A percentile compares a stretch with the other conserved stretches of the same genome.
phyloP scores from a whole-genome alignment of 2,888 invertebrate genomes.

The Trachelus troglodyta region DNA sequence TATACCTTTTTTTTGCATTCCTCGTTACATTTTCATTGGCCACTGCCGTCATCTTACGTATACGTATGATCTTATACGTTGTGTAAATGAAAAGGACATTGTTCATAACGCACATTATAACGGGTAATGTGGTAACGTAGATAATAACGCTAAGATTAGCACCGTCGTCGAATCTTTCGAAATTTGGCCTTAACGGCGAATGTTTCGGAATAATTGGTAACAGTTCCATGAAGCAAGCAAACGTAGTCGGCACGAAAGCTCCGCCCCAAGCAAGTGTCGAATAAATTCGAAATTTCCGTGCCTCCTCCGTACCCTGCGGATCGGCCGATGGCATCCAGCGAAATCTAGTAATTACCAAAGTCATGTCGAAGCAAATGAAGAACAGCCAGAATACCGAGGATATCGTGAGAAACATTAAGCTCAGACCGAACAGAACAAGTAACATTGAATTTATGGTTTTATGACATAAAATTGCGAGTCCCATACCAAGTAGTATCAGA shows the following conservation, averaged over 20 bases:
- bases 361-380: conserved; percentile 56
- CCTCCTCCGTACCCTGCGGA: conserved; percentile 37
- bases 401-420: conserved; percentile 46
- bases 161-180: conserved; percentile 30
- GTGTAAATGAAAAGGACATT: conserved; percentile 46
- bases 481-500: conserved; percentile 37
- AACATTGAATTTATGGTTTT: conserved; percentile 21
- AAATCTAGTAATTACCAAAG: conserved; percentile 52
- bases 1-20: conserved; percentile 42
- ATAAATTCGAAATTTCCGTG: conserved; percentile 43
- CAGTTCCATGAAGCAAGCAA: conserved; percentile 45
- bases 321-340: conserved; percentile 42
- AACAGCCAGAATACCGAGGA: conserved; percentile 50
- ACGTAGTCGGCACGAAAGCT: conserved; percentile 31
- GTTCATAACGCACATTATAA: conserved; percentile 34
- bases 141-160: conserved; percentile 22
- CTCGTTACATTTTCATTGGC: conserved; percentile 34
- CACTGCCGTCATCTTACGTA: conserved; percentile 36
- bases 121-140: conserved; percentile 35
- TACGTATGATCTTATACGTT: conserved; percentile 42
- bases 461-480: conserved; percentile 44
- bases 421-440: conserved; percentile 40
- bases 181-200: conserved; percentile 46
- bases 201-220: conserved; percentile 42
- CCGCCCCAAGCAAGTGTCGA: conserved; percentile 38